phyloP scores from a whole-genome alignment of 2,888 invertebrate genomes.

The Antheraea assamensis region DNA sequence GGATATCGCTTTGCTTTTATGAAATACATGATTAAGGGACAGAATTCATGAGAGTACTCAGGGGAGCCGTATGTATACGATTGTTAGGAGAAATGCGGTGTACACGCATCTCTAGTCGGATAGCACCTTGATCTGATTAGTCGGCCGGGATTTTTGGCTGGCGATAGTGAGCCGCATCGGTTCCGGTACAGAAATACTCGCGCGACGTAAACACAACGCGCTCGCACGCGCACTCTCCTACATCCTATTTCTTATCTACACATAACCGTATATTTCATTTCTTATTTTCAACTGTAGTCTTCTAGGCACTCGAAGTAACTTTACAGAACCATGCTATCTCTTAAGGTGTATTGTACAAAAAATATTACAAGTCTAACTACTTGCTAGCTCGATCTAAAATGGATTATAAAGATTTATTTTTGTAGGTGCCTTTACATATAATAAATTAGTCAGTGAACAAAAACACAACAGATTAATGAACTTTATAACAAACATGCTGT shows the following conservation, averaged over 20 bases:
- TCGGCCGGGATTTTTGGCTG: constrained; percentile 66
- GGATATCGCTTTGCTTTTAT: too few species aligned
- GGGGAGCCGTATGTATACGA: too few species aligned
- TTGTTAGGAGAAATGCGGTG: background rate
- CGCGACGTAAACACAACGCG: constrained; percentile 65
- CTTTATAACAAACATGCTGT: background rate
- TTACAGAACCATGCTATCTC: background rate
- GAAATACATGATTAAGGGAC: too few species aligned
- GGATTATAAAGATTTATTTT: too few species aligned
- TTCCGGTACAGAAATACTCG: constrained; percentile 76
- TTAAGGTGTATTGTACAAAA: too few species aligned
- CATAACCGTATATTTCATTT: background rate
- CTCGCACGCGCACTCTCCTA: constrained; percentile 29
- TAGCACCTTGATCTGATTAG: constrained; percentile 74
- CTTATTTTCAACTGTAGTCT: background rate
- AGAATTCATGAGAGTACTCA: too few species aligned
- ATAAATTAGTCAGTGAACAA: background rate
- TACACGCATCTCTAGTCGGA: constrained; percentile 1
- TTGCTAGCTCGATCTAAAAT: too few species aligned
- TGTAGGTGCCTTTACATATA: background rate
- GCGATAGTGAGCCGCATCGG: constrained; percentile 58
- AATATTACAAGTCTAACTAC: too few species aligned
- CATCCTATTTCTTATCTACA: constrained; percentile 3
- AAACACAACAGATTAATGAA: background rate
- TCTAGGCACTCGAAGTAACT: background rate